These are phyloP conservation scores for Pipistrellus pygmaeus DNA, from an alignment of 2,797 vertebrate species.

Conservation along the genomic window DNA sequence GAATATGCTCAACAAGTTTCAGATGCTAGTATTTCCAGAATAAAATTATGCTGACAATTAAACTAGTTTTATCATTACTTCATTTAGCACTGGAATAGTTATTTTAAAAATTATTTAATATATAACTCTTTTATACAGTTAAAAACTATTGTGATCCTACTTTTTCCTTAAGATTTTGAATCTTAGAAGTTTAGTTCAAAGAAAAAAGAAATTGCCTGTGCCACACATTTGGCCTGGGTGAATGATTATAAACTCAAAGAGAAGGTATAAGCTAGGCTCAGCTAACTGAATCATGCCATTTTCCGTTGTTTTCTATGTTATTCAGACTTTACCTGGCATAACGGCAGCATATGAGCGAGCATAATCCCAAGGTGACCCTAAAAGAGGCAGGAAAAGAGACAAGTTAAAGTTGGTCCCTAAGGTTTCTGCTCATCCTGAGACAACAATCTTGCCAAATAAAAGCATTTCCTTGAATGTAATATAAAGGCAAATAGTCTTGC, in stretches of 20 bases:
- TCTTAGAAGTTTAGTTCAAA: constrained; percentile 19
- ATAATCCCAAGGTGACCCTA: constrained; percentile 98
- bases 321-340: constrained; percentile 92
- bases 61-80: constrained; percentile 23
- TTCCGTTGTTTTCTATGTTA: neutral
- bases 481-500: neutral
- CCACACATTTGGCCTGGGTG: neutral
- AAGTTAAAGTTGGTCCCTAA: neutral
- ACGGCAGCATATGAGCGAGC: constrained; percentile 93
- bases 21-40: constrained; percentile 35
- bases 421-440: neutral
- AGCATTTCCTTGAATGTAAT: neutral
- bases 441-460: neutral
- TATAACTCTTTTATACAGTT: neutral
- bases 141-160: neutral
- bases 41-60: constrained; percentile 10
- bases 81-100: constrained; percentile 37
- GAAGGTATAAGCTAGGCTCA: neutral
- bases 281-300: neutral
- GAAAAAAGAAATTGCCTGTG: neutral
- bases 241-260: neutral
- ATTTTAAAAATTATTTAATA: constrained; percentile 22
- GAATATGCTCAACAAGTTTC: neutral
- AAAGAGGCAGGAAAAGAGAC: constrained; percentile 62
- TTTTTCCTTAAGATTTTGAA: neutral